Evolutionary conservation across 92 coral and sea anemone genomes (phyloP).

Genomic region (Phenganax subtilis): DNA sequence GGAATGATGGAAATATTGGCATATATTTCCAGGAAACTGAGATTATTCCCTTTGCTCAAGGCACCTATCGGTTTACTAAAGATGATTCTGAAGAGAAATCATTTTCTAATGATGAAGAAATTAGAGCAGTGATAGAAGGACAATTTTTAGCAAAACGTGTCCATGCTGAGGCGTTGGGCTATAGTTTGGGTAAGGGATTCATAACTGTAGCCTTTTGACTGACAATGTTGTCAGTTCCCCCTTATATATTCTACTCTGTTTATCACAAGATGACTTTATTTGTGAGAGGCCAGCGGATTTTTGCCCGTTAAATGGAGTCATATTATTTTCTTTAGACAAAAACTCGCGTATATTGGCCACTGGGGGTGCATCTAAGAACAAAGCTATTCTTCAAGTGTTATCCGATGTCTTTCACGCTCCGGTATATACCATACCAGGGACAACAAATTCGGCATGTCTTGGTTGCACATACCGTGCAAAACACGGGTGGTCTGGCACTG

Average conservation of each 20-base stretch:
- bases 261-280: too few relatives aligned
- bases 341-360: conserved; percentile 84
- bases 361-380: conserved; percentile 96
- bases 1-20: conserved; percentile 92
- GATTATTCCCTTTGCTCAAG: conserved; percentile 92
- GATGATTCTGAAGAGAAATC: conserved; percentile 59
- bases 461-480: conserved; percentile 96
- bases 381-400: conserved; percentile 77
- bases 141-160: conserved; percentile 94
- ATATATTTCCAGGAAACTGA: conserved; percentile 84
- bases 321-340: conserved; percentile 44
- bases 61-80: conserved; percentile 70
- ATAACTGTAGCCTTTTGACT: background rate
- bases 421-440: conserved; percentile 82
- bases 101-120: conserved; percentile 70
- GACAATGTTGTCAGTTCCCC: background rate
- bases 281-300: too few relatives aligned
- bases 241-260: too few relatives aligned
- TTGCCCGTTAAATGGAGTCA: background rate
- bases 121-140: conserved; percentile 87
- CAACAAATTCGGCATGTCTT: conserved; percentile 93
- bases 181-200: conserved; percentile 61
- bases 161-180: conserved; percentile 87
- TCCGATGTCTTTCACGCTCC: conserved; percentile 89
- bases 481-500: conserved; percentile 63